Evolutionary conservation across 2,113 vertebrate genomes (phyloP).

Genomic region (Baryphthengus martii): DNA sequence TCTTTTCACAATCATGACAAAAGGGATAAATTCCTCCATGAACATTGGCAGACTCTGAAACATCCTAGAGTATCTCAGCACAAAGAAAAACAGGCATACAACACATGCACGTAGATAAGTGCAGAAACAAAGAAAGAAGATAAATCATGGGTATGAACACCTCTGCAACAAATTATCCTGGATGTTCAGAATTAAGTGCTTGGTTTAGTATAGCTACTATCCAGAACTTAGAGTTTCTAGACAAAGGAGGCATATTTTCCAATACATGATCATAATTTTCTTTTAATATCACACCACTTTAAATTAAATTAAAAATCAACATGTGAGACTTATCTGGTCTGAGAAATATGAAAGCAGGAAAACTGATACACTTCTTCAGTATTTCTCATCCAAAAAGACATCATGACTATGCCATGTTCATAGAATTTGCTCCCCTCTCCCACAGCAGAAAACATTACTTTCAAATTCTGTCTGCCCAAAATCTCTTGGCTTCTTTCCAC

Average conservation of each 20-base stretch:
- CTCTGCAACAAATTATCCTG: background rate
- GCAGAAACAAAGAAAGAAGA: background rate
- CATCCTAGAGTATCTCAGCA: background rate
- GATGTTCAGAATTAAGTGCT: background rate
- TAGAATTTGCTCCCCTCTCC: background rate
- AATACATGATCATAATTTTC: background rate
- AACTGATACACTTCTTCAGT: background rate
- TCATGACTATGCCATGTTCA: background rate
- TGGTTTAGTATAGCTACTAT: background rate
- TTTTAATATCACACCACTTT: background rate
- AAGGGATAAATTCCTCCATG: background rate
- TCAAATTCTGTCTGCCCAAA: background rate
- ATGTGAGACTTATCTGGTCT: background rate
- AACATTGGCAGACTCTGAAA: background rate
- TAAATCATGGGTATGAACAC: background rate
- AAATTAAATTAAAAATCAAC: background rate
- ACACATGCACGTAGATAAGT: background rate
- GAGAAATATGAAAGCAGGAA: background rate
- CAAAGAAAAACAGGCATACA: background rate
- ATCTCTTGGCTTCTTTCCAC: background rate
- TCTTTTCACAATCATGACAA: background rate
- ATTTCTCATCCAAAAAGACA: background rate
- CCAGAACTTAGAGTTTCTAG: background rate
- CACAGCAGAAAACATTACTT: background rate
- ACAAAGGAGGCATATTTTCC: background rate